phyloP scores from a whole-genome alignment of 92 coral and sea anemone genomes.

The Siderastrea siderea region DNA sequence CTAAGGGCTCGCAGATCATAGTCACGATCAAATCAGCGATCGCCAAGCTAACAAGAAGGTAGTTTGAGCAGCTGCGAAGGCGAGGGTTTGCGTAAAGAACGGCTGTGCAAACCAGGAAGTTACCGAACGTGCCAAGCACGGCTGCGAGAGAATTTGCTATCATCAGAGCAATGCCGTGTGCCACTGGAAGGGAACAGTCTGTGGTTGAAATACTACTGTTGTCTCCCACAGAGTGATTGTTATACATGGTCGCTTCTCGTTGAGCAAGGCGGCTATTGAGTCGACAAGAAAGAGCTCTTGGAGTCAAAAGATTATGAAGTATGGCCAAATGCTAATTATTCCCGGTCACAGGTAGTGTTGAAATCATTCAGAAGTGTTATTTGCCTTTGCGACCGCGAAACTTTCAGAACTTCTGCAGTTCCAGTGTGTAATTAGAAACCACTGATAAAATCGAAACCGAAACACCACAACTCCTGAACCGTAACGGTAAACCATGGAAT shows the following conservation, averaged over 20 bases:
- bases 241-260: not conserved
- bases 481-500: too few species aligned
- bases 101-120: slow-evolving; percentile 57
- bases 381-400: too few species aligned
- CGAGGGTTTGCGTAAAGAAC: slow-evolving; percentile 30
- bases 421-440: too few species aligned
- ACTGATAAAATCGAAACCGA: too few species aligned
- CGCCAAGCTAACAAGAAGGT: slow-evolving; percentile 66
- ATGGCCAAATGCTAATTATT: too few species aligned
- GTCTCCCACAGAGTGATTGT: not conserved
- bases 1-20: slow-evolving; percentile 51
- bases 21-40: slow-evolving; percentile 72
- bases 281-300: too few species aligned
- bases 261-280: not conserved
- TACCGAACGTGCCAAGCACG: slow-evolving; percentile 50
- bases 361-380: too few species aligned
- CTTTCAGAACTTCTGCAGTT: too few species aligned
- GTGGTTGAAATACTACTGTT: not conserved
- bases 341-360: too few species aligned
- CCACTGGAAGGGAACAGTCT: slow-evolving; percentile 50
- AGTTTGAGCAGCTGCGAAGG: slow-evolving; percentile 47
- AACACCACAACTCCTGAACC: too few species aligned
- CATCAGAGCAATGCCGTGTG: slow-evolving; percentile 53
- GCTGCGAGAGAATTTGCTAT: slow-evolving; percentile 36
- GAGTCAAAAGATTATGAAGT: too few species aligned